Base-by-base conservation (phyloP, 2,888 invertebrate species). In the Ochropacha duplaris region DNA sequence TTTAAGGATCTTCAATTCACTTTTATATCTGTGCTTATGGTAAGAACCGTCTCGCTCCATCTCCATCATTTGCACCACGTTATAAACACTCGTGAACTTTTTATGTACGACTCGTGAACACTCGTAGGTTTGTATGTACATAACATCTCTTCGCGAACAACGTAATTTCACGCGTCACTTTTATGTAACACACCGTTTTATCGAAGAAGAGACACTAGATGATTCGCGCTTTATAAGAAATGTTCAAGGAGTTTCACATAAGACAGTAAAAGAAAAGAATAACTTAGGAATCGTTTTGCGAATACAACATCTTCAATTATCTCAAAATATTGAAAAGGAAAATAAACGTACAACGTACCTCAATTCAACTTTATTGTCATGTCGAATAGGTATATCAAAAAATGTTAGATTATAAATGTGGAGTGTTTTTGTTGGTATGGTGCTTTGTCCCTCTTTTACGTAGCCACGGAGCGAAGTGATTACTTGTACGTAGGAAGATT, bases 91-190 rank as follows among this genome's bases (percentile, higher is more conserved):
- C 60, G 64, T 63, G 57, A 57, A 64, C 64, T 71, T 73, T 68
- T 70, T 69, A 71, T 69, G 64, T 71, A 71, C 57, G 61, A 65
- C 62, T 64, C 60, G 34, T 50, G 57, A 57, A 59, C 61, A 34
- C 59, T 57, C 54, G 72, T 72, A 79, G 68, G 71, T 69, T 65
- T 70, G 68, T 72, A 67, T 64, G 65, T 75, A 78, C 73, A 75
- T 69, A 75, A 78, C 77, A 79, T 83, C 75, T 71, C 76, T 78
- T 74, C 62, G 68, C 73, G 76, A 80, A 82, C 84, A 84, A 79
- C 81, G 83, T 81, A 85, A 86, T 85, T 83, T 81, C 71, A n/a
- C n/a, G 65, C 78, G 78, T 82, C 80, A 80, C 78, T 82, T 74
- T 79, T 79, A 75, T 74, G 74, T 76, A 74, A 75, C 79, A 79